These are phyloP conservation scores for Hassar affinis DNA, from an alignment of 2,113 vertebrate genomes.

Conservation along the genomic window DNA sequence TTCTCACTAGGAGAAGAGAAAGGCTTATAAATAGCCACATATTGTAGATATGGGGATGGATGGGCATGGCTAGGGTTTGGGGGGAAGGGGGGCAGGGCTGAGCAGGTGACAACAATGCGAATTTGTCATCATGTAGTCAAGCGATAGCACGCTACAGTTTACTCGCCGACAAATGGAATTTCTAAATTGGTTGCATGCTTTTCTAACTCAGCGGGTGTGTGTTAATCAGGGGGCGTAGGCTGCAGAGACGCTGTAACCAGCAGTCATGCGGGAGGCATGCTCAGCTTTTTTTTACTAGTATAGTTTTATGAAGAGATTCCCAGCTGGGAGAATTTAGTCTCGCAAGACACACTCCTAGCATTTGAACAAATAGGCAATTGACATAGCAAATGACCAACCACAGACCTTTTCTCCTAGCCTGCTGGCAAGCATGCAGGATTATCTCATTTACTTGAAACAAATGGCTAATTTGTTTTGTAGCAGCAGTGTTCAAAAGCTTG, in stretches of 20 bases:
- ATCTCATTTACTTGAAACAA: not conserved
- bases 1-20: constrained; percentile 65
- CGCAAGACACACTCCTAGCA: not conserved
- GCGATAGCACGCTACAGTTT: constrained; percentile 39
- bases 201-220: constrained; percentile 15
- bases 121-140: constrained; percentile 42
- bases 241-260: not conserved
- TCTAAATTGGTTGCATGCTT: constrained; percentile 41
- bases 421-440: not conserved
- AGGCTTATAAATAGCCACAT: constrained; percentile 58
- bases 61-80: not conserved
- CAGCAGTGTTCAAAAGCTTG: not conserved
- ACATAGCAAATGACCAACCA: not conserved
- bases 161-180: constrained; percentile 37
- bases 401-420: not conserved
- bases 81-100: not conserved
- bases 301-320: constrained; percentile 21
- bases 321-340: constrained; percentile 21
- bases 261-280: constrained; percentile 3
- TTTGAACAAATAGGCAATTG: not conserved
- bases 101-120: constrained; percentile 28
- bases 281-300: constrained; percentile 38
- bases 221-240: constrained; percentile 44
- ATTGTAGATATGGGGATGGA: constrained; percentile 39
- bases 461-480: not conserved